These are phyloP conservation scores for Dreissena polymorpha DNA, from an alignment of 1,140 invertebrate genomes.

Conservation along the genomic window DNA sequence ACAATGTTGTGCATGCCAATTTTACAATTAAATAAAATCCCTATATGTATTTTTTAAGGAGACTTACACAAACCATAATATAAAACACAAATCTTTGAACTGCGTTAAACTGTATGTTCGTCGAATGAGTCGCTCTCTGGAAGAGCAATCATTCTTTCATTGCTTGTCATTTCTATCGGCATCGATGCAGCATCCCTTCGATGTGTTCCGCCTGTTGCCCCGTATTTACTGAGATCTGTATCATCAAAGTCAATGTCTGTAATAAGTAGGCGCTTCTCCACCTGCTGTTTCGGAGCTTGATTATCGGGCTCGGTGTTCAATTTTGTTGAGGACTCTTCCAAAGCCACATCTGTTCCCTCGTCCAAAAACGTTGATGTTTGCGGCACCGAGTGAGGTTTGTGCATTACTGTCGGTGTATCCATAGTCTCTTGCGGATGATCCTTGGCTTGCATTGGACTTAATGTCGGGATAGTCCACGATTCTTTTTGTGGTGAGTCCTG, in stretches of 20 bases:
- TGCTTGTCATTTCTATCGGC: constrained; percentile 25
- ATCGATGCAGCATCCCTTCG: background rate
- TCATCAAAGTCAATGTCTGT: constrained; percentile 36
- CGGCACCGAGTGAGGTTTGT: background rate
- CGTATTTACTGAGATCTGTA: constrained; percentile 24
- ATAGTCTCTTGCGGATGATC: background rate
- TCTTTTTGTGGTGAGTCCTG: background rate
- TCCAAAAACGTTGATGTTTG: constrained; percentile 29
- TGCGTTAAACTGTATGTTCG: constrained; percentile 31
- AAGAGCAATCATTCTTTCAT: constrained; percentile 23
- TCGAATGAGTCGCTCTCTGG: constrained; percentile 39
- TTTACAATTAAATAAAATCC: too few species aligned
- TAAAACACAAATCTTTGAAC: too few species aligned
- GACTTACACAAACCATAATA: too few species aligned
- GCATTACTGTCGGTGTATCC: background rate
- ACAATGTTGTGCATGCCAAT: too few species aligned
- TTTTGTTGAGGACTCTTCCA: constrained; percentile 8
- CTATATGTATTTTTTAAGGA: too few species aligned
- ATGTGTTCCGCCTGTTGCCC: constrained; percentile 9
- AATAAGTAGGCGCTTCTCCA: constrained; percentile 3
- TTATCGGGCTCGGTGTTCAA: background rate
- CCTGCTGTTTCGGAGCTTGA: background rate
- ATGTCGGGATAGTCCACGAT: background rate
- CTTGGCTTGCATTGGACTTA: background rate
- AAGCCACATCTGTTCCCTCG: background rate